Conservation (phyloP, 2,888 invertebrate genomes). For the Acleris holmiana region DNA sequence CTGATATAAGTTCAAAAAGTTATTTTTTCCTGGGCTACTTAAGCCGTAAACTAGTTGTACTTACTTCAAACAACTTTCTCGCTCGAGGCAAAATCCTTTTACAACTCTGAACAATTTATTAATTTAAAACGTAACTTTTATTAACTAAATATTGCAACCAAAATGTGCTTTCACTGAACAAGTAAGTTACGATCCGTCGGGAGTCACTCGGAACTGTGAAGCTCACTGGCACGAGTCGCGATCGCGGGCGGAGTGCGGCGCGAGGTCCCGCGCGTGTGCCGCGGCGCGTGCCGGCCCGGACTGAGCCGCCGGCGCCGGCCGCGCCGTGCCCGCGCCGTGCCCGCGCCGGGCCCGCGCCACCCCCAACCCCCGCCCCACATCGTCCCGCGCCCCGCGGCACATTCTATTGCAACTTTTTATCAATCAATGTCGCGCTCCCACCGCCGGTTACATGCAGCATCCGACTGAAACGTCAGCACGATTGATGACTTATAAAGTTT, state of each 20-base stretch:
- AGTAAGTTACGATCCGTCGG: too few species aligned
- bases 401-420: slow-evolving; percentile 35
- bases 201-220: too few species aligned
- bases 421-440: slow-evolving; percentile 29
- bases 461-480: background rate
- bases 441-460: background rate
- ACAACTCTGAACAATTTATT: too few species aligned
- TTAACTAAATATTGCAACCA: too few species aligned
- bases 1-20: too few species aligned
- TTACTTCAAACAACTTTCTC: too few species aligned
- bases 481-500: too few species aligned
- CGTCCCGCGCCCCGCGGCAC: slow-evolving; percentile 23
- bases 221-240: background rate
- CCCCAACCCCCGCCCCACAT: background rate
- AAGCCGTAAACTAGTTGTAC: too few species aligned
- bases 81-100: too few species aligned
- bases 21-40: too few species aligned
- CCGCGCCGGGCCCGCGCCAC: slow-evolving; percentile 33
- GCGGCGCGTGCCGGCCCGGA: slow-evolving; percentile 29
- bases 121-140: too few species aligned
- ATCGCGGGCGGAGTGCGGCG: slow-evolving; percentile 11
- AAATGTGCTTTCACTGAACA: too few species aligned
- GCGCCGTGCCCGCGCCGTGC: slow-evolving; percentile 36
- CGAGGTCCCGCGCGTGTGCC: slow-evolving; percentile 40
- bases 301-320: slow-evolving; percentile 31